Conservation (phyloP, 2,888 invertebrate species). For the Nomada hirtipes region DNA sequence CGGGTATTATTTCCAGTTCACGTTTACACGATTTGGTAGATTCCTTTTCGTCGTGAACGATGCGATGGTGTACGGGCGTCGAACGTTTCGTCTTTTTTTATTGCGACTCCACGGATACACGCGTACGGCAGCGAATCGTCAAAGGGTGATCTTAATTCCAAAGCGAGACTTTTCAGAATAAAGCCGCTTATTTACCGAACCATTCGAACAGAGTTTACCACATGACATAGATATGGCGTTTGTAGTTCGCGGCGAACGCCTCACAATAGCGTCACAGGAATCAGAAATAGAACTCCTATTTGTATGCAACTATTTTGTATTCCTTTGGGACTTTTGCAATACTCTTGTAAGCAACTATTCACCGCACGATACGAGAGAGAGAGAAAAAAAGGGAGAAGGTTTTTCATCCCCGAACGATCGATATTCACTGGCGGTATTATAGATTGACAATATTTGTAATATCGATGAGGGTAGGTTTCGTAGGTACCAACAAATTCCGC, state of each 20-base stretch:
- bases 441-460: no score
- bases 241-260: neutral
- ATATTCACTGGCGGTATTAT: neutral
- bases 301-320: slow-evolving; percentile 8
- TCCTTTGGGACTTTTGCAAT: slow-evolving; percentile 14
- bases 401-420: neutral
- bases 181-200: slow-evolving; percentile 6
- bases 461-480: no score
- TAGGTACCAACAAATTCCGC: no score
- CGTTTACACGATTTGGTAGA: neutral
- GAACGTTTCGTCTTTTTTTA: neutral
- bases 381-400: neutral
- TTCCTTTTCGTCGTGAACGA: neutral
- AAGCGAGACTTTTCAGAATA: neutral
- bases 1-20: neutral
- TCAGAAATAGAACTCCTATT: neutral
- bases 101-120: neutral
- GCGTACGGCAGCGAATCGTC: neutral
- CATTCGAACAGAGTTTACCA: neutral
- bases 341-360: neutral
- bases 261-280: slow-evolving; percentile 11
- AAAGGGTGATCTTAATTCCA: neutral
- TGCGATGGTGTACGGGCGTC: neutral
- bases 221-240: neutral
- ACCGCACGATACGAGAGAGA: neutral